Percentiles rank a stretch among this genome's conserved stretches.
Conservation (phyloP, 1,140 invertebrate species). For the Leptonema lineaticorne region DNA sequence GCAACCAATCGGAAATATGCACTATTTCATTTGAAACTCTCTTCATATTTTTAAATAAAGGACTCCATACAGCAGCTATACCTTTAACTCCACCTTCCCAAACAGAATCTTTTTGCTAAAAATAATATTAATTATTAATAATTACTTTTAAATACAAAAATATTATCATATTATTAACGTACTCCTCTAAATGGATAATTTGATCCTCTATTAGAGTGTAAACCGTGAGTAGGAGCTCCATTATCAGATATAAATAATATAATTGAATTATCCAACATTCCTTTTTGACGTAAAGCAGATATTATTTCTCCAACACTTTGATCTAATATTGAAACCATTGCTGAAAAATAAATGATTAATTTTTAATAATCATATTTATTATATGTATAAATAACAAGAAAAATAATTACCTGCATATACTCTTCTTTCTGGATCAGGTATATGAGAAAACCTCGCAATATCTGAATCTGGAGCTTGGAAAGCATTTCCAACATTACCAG, state of each 20-base stretch:
- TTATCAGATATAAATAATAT: slow-evolving; percentile 79
- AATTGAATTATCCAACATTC: slow-evolving; percentile 64
- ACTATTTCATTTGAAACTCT: slow-evolving; percentile 73
- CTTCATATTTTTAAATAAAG: slow-evolving; percentile 58
- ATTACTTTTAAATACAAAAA: neutral
- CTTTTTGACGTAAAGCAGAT: slow-evolving; percentile 61
- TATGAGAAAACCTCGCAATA: slow-evolving; percentile 72
- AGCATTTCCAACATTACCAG: slow-evolving; percentile 65
- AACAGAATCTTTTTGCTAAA: slow-evolving; percentile 70
- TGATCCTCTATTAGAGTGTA: slow-evolving; percentile 75
- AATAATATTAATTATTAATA: neutral
- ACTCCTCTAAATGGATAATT: slow-evolving; percentile 87
- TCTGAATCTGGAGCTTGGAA: slow-evolving; percentile 77
- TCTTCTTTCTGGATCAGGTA: slow-evolving; percentile 70
- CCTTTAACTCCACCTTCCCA: slow-evolving; percentile 85
- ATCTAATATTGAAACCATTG: slow-evolving; percentile 86
- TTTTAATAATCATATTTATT: neutral
- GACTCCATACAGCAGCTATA: slow-evolving; percentile 78
- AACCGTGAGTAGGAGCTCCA: slow-evolving; percentile 72
- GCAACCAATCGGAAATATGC: slow-evolving; percentile 85
- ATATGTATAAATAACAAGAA: slow-evolving; percentile 26
- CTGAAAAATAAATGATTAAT: slow-evolving; percentile 53
- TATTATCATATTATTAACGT: slow-evolving; percentile 37
- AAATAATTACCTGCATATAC: slow-evolving; percentile 71
- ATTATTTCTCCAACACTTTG: slow-evolving; percentile 78